Conservation (phyloP, 1,140 invertebrate species). For the Drosophila dunni region DNA sequence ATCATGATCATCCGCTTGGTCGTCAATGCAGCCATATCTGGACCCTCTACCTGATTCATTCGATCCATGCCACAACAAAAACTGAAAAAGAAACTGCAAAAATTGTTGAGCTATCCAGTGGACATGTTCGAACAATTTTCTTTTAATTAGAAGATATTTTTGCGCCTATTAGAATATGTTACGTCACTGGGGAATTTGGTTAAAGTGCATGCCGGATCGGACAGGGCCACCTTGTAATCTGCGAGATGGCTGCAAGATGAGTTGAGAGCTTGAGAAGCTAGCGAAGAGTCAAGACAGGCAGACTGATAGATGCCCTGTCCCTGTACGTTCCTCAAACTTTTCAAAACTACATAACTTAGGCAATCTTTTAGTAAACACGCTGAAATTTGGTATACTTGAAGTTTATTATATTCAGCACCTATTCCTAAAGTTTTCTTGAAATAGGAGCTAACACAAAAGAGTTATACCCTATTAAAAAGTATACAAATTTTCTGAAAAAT, state of each 20-base stretch:
- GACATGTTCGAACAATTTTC: slow-evolving; percentile 48
- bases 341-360: no score
- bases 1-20: slow-evolving; percentile 11
- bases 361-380: no score
- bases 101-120: slow-evolving; percentile 42
- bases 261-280: background rate
- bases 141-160: slow-evolving; percentile 63
- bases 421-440: no score
- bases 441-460: no score
- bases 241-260: background rate
- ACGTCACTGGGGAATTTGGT: slow-evolving; percentile 29
- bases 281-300: no score
- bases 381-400: no score
- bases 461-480: no score
- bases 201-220: slow-evolving; percentile 22
- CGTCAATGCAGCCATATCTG: slow-evolving; percentile 62
- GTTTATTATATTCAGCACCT: no score
- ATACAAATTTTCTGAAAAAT: no score
- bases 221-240: slow-evolving; percentile 29
- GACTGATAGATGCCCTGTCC: background rate
- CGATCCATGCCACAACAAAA: slow-evolving; percentile 18
- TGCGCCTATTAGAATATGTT: slow-evolving; percentile 60
- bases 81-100: slow-evolving; percentile 9
- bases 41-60: slow-evolving; percentile 41
- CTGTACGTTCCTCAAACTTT: no score